Base-by-base conservation (phyloP, 2,797 vertebrate species). In the Darevskia nairensis region DNA sequence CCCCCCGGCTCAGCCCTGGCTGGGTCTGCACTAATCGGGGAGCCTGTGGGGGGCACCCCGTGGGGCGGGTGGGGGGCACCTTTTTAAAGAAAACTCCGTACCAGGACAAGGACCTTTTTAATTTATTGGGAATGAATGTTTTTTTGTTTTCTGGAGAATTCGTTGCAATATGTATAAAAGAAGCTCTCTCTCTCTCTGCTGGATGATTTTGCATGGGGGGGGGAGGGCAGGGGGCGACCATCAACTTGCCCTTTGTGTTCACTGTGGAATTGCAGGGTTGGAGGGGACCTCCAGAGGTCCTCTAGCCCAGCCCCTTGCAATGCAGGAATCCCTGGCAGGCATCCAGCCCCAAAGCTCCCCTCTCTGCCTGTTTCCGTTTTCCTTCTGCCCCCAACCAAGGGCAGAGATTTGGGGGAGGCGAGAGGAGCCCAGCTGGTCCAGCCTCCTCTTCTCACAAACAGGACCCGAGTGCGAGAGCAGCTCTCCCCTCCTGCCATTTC, bases 71-170 rank as follows among this genome's bases (percentile, higher is more conserved):
- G n/a, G 75, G 61, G 75, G 80, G 80, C 86, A 23, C 46, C 86
- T 85, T 96, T 96, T 95, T 94, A 94, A 94, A 55, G 50, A 55
- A 55, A 94, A 93, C 89, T 93, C 90, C 80, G 77, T 91, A 89
- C 92, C 92, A 80, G 94, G 93, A 93, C 92, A 94, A 6, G 93
- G 89, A 93, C 95, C 95, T 95, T 96, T 96, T 96, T 97, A 96
- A 97, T 96, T 97, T 97, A 96, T 97, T 96, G 95, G 93, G 93
- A 80, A 96, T 95, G 93, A 96, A 96, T 95, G 95, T 95, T 94
- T 95, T 95, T 95, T 4, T 35, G 35, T 41, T 95, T 82, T 95
- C 94, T 95, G 95, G 93, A 94, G 93, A 94, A 95, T 86, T 93
- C 90, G 93, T 94, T 95, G 94, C 95, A 95, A 96, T 96, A 95